phyloP scores from a whole-genome alignment of 2,888 invertebrate genomes.

The Prosopocoilus inquinatus region DNA sequence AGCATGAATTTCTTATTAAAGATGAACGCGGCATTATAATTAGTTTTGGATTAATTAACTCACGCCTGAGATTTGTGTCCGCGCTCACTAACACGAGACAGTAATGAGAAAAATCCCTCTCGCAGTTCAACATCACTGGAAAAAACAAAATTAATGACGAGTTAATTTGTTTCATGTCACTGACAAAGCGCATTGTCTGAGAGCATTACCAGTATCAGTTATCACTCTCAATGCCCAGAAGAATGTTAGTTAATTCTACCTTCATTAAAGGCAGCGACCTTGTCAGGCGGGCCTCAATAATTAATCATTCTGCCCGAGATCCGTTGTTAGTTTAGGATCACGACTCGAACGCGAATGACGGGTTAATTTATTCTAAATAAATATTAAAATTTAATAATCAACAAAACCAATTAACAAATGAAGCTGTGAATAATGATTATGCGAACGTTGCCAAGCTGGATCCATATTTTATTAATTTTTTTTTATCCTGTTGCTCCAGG shows the following conservation, averaged over 20 bases:
- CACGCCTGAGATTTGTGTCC: too few species aligned
- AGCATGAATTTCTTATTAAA: too few species aligned
- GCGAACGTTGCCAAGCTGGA: too few species aligned
- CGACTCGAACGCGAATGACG: conserved; percentile 28
- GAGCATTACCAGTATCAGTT: conserved; percentile 1
- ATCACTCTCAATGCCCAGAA: background rate
- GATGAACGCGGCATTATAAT: too few species aligned
- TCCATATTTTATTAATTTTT: too few species aligned
- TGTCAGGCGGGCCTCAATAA: conserved; percentile 28
- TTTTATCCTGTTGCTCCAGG: too few species aligned
- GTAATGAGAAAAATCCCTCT: too few species aligned
- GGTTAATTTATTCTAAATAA: conserved; percentile 27
- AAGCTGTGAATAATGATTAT: conserved; percentile 31
- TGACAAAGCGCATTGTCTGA: background rate
- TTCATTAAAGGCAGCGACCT: conserved; percentile 9
- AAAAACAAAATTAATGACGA: too few species aligned
- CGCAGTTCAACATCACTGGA: too few species aligned
- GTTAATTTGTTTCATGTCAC: too few species aligned
- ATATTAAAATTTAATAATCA: conserved; percentile 35
- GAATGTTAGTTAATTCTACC: conserved; percentile 2
- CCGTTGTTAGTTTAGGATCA: conserved; percentile 30
- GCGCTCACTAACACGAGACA: too few species aligned
- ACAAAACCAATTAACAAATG: conserved; percentile 37
- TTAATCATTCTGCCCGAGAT: conserved; percentile 27
- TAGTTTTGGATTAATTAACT: too few species aligned